phyloP scores from a whole-genome alignment of 2,113 vertebrate species.

The Ceyx melanurus region DNA sequence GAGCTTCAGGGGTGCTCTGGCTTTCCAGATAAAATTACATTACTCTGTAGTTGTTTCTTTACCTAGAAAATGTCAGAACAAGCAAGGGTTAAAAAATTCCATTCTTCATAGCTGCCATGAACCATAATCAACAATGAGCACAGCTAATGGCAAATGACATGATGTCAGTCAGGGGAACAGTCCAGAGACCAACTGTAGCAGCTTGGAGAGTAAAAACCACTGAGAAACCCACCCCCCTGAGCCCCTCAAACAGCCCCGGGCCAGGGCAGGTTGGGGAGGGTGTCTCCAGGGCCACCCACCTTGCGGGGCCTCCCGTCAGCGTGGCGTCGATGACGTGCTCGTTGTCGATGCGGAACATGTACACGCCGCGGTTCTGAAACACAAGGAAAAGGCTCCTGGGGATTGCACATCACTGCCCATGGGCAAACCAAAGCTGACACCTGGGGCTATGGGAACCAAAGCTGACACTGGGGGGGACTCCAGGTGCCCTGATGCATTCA shows the following conservation, averaged over 20 bases:
- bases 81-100: background rate
- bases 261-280: background rate
- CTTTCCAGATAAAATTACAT: background rate
- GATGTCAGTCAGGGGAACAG: background rate
- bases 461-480: fast-evolving
- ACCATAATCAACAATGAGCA: background rate
- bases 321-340: constrained; percentile 97
- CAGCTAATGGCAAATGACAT: background rate
- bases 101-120: background rate
- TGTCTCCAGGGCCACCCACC: constrained; percentile 71
- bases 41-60: background rate
- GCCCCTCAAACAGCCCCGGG: background rate
- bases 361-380: constrained; percentile 93
- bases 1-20: background rate
- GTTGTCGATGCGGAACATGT: constrained; percentile 98
- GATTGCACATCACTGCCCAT: fast-evolving
- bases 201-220: background rate
- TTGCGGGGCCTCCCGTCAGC: constrained; percentile 94
- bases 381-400: background rate
- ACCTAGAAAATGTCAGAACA: background rate
- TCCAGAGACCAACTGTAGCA: background rate
- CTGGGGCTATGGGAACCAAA: fast-evolving
- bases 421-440: background rate
- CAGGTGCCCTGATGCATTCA: fast-evolving
- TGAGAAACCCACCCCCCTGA: background rate